A percentile compares a stretch with the other conserved stretches of the same genome.
These are phyloP conservation scores for Apis laboriosa DNA, from an alignment of 1,140 invertebrate genomes.

Conservation along the genomic window DNA sequence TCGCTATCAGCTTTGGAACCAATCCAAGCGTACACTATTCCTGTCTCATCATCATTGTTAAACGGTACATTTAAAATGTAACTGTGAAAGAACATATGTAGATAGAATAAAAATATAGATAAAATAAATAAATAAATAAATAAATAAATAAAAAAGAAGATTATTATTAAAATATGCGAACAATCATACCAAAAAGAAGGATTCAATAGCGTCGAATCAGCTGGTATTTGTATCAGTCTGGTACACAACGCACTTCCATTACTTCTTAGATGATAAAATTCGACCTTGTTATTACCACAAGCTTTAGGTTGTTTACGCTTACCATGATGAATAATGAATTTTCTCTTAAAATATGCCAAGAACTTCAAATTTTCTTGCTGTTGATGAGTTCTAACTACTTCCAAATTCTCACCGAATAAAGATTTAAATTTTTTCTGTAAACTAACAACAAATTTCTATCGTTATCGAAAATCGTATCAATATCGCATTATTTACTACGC, in stretches of 20 bases:
- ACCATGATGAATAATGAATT: constrained; percentile 96
- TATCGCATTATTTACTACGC: background rate
- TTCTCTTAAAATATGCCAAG: constrained; percentile 97
- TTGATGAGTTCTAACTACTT: constrained; percentile 98
- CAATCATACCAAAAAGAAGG: constrained; percentile 90
- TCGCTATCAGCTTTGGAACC: constrained; percentile 94
- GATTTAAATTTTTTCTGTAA: constrained; percentile 99
- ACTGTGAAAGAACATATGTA: constrained; percentile 81
- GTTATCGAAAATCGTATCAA: too few relatives aligned
- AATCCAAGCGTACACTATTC: constrained; percentile 99
- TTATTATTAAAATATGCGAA: constrained; percentile 2
- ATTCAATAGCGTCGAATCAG: constrained; percentile 90
- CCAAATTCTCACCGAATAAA: constrained; percentile 96
- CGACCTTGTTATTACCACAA: constrained; percentile 85
- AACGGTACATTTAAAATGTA: constrained; percentile 98
- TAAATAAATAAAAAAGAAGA: background rate
- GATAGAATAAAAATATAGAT: constrained; percentile 73
- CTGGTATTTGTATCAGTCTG: constrained; percentile 93
- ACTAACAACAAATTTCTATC: constrained; percentile 78
- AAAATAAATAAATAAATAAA: too few relatives aligned
- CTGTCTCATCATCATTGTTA: constrained; percentile 93
- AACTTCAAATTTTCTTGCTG: constrained; percentile 99
- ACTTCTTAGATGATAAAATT: constrained; percentile 97
- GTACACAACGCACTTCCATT: constrained; percentile 98
- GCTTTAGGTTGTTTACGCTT: constrained; percentile 86